Percentiles rank a stretch among this genome's conserved stretches.
Evolutionary conservation across 2,113 vertebrate genomes (phyloP).

Genomic region (Scophthalmus maximus): DNA sequence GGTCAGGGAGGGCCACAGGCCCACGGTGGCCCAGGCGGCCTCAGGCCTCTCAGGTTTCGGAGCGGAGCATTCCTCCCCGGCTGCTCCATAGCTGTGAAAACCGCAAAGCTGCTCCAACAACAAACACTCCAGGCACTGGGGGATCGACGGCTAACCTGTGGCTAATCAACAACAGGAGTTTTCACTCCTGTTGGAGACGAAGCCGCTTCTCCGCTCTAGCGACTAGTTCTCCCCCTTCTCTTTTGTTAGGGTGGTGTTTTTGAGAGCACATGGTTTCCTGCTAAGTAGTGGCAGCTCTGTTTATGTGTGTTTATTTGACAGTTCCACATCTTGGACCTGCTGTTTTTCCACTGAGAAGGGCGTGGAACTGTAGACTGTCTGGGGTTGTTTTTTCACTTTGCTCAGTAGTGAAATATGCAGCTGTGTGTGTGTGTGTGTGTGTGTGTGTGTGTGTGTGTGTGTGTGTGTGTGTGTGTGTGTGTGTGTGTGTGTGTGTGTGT

Average conservation of each 20-base stretch:
- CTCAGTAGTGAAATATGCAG: conserved; percentile 43
- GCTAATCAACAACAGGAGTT: conserved; percentile 72
- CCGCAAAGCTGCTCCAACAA: conserved; percentile 80
- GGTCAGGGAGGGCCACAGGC: conserved; percentile 72
- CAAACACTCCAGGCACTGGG: conserved; percentile 74
- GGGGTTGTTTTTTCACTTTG: conserved; percentile 42
- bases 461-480: conserved; percentile 9
- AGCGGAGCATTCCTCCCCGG: conserved; percentile 78
- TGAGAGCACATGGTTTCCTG: conserved; percentile 24
- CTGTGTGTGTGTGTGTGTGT: conserved; percentile 8
- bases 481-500: conserved; percentile 8
- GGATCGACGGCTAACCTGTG: conserved; percentile 56
- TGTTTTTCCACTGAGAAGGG: conserved; percentile 29
- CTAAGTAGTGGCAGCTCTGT: conserved; percentile 44
- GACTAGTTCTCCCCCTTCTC: not conserved
- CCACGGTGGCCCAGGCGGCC: conserved; percentile 68
- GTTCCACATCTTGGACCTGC: conserved; percentile 31
- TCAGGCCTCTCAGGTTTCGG: conserved; percentile 81
- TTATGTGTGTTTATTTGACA: conserved; percentile 74
- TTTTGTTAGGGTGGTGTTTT: conserved; percentile 26
- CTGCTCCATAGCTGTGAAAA: conserved; percentile 84
- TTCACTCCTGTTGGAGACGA: conserved; percentile 24
- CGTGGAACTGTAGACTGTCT: conserved; percentile 36
- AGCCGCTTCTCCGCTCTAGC: not conserved
- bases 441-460: conserved; percentile 3